Base-by-base conservation (phyloP, 1,140 invertebrate genomes). In the Asobara japonica region DNA sequence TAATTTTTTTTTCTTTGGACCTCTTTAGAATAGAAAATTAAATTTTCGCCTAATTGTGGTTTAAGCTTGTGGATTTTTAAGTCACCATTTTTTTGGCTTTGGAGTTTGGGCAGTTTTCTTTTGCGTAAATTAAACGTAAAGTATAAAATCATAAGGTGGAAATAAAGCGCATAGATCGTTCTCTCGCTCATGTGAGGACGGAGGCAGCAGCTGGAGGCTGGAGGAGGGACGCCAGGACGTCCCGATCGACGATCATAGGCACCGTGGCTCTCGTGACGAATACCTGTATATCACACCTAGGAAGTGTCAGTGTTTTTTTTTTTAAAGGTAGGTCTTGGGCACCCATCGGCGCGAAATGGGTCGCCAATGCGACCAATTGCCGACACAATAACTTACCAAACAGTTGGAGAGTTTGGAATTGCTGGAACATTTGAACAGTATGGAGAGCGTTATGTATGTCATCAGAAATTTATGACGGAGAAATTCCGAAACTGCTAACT, bases 151-250 rank as follows among this genome's bases (percentile, higher is more conserved):
- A 48, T 41, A 16, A 38, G n/a, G 38, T 16, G 36, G 69, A 73
- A 74, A 77, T 74, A 74, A 71, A 73, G 72, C n/a, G 41, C 31
- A 75, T 66, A 27, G 48, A 56, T 73, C 61, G 73, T 48, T 65
- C 73, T 71, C 62, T 76, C 48, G 69, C 70, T 74, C 74, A 76
- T 79, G 74, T 78, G 76, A 81, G 76, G 79, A 79, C 80, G 78
- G 77, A 77, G 78, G 77, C 77, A 76, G 76, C 75, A 76, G 79
- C 79, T 77, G 79, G 76, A 81, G 76, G 79, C 80, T 82, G 79
- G 76, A 77, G 78, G 77, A 79, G 74, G 73, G 74, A 72, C 65
- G 65, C 71, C 71, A 76, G 73, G 72, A 71, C 68, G 71, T 78
- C 75, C 75, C 74, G 77, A 80, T 79, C 76, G 77, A 74, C 74